Base-by-base conservation (phyloP, 2,797 vertebrate genomes). In the Acridotheres tristis region DNA sequence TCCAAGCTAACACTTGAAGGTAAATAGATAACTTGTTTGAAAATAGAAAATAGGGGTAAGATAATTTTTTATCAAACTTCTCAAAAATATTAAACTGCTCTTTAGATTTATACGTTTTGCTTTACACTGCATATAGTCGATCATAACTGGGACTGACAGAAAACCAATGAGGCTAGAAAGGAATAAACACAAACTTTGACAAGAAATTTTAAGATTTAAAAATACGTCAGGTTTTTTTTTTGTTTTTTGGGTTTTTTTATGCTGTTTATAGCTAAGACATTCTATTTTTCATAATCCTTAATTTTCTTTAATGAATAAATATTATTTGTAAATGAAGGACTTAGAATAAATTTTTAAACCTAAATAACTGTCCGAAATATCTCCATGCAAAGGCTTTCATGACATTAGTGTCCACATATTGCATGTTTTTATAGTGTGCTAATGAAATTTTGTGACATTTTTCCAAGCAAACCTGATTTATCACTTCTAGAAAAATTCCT, bases 151-250 rank as follows among this genome's bases (percentile, higher is more conserved):
- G 26, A 42, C 32, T 47, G 8, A 45, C 48, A 45, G 57, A 63
- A 69, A 79, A 43, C 0, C 11, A 62, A 1, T 32, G 29, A 71
- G 18, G 3, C 26, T 81, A 29, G 23, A 84, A 84, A 78, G 3
- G 7, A 59, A 72, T 65, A 32, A 67, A 50, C 11, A 82, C 9
- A 68, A 89, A n/a, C 7, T 50, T 73, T 42, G 8, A 9, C 7
- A 63, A 65, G 17, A 29, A 72, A 62, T 23, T 43, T 12, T 54
- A 67, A 54, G 4, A 47, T 68, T 79, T 89, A 29, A 58, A 82
- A 81, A 12, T 1, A 17, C 26, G 34, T 9, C 13, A 16, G 4
- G 0, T 12, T 47, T 47, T 2, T 13, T 51, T 38, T 48, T 9
- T 26, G 7, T 17, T 17, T 51, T 51, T 40, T 40, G 42, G 42